Base-by-base conservation (phyloP, 1,140 invertebrate genomes). In the Leguminivora glycinivorella region DNA sequence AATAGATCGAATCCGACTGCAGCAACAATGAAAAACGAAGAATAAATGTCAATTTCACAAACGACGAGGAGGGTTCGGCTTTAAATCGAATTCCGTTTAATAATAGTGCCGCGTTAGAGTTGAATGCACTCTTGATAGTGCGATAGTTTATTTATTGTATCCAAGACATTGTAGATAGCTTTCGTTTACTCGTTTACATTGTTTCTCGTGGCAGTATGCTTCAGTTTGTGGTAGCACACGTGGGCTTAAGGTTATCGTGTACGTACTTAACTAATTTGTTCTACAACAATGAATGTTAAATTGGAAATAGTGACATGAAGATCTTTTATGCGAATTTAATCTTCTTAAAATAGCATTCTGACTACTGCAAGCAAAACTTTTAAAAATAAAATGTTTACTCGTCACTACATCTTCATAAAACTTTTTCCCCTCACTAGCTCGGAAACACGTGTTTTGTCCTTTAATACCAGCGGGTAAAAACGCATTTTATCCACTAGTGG, bases 41-140 rank as follows among this genome's bases (percentile, higher is more conserved):
- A 91, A 91, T 91, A 88, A 90, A 91, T 91, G 89, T 90, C 89
- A 91, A 89, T 91, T 89, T 89, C 88, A 88, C 87, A 87, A 91
- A 88, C 88, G 89, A 84, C 84, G 80, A 89, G 83, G 89, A 90
- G 88, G 88, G 88, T 85, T 91, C 85, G 86, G 83, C 82, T 91
- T 90, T 88, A 90, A 90, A 91, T 91, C 89, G 89, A 91, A 90
- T 87, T 86, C 87, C 82, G 84, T 89, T 88, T 90, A 91, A 90
- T 91, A 90, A 91, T 90, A 91, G 89, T 86, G 88, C 77, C 74
- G 82, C 81, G 80, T 85, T 85, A 80, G 84, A 89, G 88, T 90
- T 91, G 87, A 90, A 91, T 82, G 89, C 82, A 87, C 88, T 90
- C 83, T 83, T 85, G 83, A 89, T 87, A 87, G 83, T 84, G 79